A percentile compares a stretch with the other conserved stretches of the same genome.
phyloP scores from a whole-genome alignment of 1,140 invertebrate genomes.

The Caerostris darwini region DNA sequence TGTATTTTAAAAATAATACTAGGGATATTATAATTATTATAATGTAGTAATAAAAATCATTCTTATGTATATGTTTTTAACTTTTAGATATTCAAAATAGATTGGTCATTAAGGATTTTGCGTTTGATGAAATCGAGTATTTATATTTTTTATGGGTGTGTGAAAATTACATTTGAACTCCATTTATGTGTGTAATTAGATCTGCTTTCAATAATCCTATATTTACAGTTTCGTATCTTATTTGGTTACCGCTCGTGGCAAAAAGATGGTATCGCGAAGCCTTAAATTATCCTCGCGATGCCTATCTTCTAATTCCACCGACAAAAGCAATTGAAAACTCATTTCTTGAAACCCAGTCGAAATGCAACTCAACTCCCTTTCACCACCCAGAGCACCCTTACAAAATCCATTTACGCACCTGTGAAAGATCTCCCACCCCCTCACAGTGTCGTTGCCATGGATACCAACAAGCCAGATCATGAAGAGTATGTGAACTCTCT shows the following conservation, averaged over 20 bases:
- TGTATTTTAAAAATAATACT: too few species aligned
- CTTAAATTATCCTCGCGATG: background rate
- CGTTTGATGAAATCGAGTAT: too few species aligned
- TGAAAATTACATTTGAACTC: too few species aligned
- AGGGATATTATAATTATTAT: too few species aligned
- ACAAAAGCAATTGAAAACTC: slow-evolving; percentile 65
- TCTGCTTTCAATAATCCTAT: too few species aligned
- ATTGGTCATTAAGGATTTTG: too few species aligned
- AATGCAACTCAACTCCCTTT: background rate
- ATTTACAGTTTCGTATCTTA: too few species aligned
- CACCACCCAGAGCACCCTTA: background rate
- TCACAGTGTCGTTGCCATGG: background rate
- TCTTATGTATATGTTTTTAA: too few species aligned
- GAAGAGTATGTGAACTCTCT: slow-evolving; percentile 21
- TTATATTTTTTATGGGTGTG: too few species aligned
- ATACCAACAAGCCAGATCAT: slow-evolving; percentile 49
- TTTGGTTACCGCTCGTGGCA: background rate
- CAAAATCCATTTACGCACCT: slow-evolving; percentile 31
- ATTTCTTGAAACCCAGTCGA: background rate
- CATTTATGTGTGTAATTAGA: too few species aligned
- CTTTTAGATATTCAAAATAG: too few species aligned
- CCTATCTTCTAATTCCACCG: background rate
- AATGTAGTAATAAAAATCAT: too few species aligned
- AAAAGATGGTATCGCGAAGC: background rate
- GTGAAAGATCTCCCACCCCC: background rate